These are phyloP conservation scores for Taenaris catops DNA, from an alignment of 2,888 invertebrate genomes.

Conservation along the genomic window DNA sequence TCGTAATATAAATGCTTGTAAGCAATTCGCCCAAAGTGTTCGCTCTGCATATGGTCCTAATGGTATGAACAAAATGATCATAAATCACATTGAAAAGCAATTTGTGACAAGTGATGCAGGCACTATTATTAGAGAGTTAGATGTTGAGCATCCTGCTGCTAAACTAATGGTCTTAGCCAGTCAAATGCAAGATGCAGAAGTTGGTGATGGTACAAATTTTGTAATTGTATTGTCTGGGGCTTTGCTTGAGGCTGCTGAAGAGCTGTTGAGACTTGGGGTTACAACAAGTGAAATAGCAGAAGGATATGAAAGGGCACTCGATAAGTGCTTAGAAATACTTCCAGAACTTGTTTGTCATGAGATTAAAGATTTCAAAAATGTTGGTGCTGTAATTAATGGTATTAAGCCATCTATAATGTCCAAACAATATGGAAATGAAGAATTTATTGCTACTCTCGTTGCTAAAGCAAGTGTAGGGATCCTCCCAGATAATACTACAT, in stretches of 20 bases:
- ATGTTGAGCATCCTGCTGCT: constrained; percentile 99
- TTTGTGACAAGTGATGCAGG: constrained; percentile 99
- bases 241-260: constrained; percentile 94
- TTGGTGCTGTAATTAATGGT: constrained; percentile 85
- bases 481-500: constrained; percentile 90
- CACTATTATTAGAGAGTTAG: constrained; percentile 96
- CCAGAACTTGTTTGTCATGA: constrained; percentile 88
- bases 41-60: constrained; percentile 98
- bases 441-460: constrained; percentile 92
- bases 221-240: constrained; percentile 97
- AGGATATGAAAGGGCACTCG: constrained; percentile 95
- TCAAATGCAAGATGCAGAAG: constrained; percentile 99
- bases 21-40: constrained; percentile 95
- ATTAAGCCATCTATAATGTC: constrained; percentile 95
- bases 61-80: constrained; percentile 99
- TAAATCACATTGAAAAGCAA: constrained; percentile 98
- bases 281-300: constrained; percentile 98
- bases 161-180: constrained; percentile 97
- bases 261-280: constrained; percentile 94
- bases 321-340: constrained; percentile 94
- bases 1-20: constrained; percentile 97
- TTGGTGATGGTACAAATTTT: constrained; percentile 99
- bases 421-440: constrained; percentile 98
- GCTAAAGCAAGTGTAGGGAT: constrained; percentile 93
- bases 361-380: constrained; percentile 84